Evolutionary conservation across 35 echinoderm and acorn worm species (phyloP).

Genomic region (Anneissia japonica): DNA sequence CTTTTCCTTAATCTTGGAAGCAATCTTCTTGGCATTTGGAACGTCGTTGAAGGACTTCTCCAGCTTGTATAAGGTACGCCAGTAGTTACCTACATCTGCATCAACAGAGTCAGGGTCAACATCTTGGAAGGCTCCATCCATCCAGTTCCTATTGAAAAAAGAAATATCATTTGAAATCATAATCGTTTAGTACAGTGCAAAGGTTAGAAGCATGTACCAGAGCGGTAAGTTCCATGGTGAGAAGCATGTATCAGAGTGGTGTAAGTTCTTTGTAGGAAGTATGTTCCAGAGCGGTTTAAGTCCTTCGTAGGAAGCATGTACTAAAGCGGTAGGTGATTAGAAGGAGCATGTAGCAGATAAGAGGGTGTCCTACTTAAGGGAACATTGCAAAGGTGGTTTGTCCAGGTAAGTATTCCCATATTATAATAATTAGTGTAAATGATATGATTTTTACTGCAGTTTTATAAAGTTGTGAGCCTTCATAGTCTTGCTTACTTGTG

Average conservation of each 20-base stretch:
- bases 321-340: too few relatives aligned
- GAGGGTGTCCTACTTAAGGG: background rate
- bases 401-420: background rate
- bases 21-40: conserved; percentile 80
- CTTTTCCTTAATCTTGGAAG: conserved; percentile 78
- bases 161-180: background rate
- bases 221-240: too few relatives aligned
- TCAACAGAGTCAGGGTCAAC: conserved; percentile 85
- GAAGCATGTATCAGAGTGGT: too few relatives aligned
- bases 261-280: too few relatives aligned
- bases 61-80: conserved; percentile 80
- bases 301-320: too few relatives aligned
- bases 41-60: conserved; percentile 78
- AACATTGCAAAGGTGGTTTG: background rate
- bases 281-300: too few relatives aligned
- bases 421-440: too few relatives aligned
- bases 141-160: conserved; percentile 57
- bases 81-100: conserved; percentile 73
- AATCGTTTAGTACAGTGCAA: too few relatives aligned
- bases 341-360: background rate
- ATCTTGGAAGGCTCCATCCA: conserved; percentile 80
- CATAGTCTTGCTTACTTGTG: conserved; percentile 90
- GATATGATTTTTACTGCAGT: too few relatives aligned
- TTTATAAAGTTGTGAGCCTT: too few relatives aligned
- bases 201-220: too few relatives aligned